Evolutionary conservation across 2,888 invertebrate genomes (phyloP).

Genomic region (Proisotoma minuta): DNA sequence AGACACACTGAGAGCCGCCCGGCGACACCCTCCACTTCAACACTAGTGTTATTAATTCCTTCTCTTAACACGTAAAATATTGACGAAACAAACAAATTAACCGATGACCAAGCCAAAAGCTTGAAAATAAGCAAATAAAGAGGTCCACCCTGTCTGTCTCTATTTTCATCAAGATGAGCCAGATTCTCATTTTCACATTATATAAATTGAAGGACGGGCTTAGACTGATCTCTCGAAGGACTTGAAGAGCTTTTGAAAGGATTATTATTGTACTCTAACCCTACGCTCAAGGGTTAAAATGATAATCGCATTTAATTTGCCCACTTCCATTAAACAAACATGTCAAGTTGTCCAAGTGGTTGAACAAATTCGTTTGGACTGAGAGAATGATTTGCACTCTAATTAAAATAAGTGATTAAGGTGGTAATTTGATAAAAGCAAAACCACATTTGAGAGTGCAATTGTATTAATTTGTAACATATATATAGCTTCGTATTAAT

Average conservation of each 20-base stretch:
- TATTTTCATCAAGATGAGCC: neutral
- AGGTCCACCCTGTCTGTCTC: neutral
- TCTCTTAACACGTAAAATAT: neutral
- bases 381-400: too few species aligned
- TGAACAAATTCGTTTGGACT: too few species aligned
- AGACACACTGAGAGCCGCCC: too few species aligned
- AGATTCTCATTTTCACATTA: too few species aligned
- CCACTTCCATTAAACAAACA: conserved; percentile 6
- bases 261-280: neutral
- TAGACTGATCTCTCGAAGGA: too few species aligned
- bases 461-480: too few species aligned
- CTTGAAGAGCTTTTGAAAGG: neutral
- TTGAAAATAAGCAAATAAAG: neutral
- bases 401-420: conserved; percentile 7
- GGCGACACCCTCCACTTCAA: too few species aligned
- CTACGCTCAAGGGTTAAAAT: too few species aligned
- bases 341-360: conserved; percentile 8
- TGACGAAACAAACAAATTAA: neutral
- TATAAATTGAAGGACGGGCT: too few species aligned
- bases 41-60: neutral
- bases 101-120: neutral
- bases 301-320: conserved; percentile 4
- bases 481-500: too few species aligned
- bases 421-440: too few species aligned
- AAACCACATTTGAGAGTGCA: too few species aligned